Evolutionary conservation across 2,797 vertebrate genomes (phyloP).

Genomic region (Rhinophrynus dorsalis): DNA sequence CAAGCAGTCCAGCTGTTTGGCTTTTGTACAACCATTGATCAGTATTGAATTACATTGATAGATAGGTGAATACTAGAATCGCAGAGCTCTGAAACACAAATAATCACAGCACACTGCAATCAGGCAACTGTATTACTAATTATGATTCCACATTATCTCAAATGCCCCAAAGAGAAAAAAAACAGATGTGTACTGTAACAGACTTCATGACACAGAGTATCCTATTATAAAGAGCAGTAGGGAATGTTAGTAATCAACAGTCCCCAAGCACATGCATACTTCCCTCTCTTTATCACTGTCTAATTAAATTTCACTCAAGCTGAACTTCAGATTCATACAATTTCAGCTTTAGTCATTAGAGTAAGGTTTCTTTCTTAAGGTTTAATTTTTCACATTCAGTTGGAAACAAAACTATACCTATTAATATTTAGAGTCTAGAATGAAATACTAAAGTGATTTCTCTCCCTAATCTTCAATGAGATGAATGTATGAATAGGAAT

Average conservation of each 20-base stretch:
- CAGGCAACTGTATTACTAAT: slow-evolving; percentile 33
- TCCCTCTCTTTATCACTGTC: slow-evolving; percentile 54
- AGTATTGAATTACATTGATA: not conserved
- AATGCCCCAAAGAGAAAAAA: slow-evolving; percentile 45
- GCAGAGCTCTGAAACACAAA: not conserved
- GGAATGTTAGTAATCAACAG: slow-evolving; percentile 35
- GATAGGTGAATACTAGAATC: not conserved
- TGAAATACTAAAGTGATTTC: too few species aligned
- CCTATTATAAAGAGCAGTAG: slow-evolving; percentile 36
- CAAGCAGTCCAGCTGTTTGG: too few species aligned
- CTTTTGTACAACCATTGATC: not conserved
- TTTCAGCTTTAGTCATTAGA: slow-evolving; percentile 44
- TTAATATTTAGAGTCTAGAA: too few species aligned
- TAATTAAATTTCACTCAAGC: slow-evolving; percentile 58
- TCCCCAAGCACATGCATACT: slow-evolving; percentile 30
- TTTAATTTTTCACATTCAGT: not conserved
- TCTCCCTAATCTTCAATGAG: too few species aligned
- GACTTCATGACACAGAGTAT: slow-evolving; percentile 23
- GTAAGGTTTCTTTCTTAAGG: slow-evolving; percentile 24
- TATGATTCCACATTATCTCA: slow-evolving; percentile 45
- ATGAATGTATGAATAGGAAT: too few species aligned
- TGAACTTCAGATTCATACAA: slow-evolving; percentile 48
- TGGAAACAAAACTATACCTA: not conserved
- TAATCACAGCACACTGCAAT: not conserved
- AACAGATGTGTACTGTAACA: slow-evolving; percentile 36